Base-by-base conservation (phyloP, 2,797 vertebrate species). In the Poeciliopsis gracilis region DNA sequence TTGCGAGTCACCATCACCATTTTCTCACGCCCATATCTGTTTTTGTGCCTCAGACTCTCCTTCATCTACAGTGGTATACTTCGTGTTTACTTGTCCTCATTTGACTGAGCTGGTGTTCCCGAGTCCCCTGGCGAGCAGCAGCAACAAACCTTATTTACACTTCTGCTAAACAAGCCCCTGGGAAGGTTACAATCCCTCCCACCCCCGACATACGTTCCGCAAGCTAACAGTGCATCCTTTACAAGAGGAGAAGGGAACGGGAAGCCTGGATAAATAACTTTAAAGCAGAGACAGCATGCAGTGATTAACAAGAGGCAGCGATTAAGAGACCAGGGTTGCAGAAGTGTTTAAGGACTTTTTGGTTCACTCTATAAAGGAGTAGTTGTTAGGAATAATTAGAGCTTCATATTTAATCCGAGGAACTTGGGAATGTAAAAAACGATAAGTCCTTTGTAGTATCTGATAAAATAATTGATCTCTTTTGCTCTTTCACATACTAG, bases 381-480 rank as follows among this genome's bases (percentile, higher is more conserved):
- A 90, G 90, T 95, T 90, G 84, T 95, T 92, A 84, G 83, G 86
- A 93, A 90, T 93, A 94, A 95, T 96, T 95, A 93, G 88, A 78
- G 69, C 85, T 84, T 72, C 83, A 86, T 76, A 23, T 67, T 66
- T 30, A 57, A 41, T 11, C 46, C 25, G 20, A 70, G 59, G 43
- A 67, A 67, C 20, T 16, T 5, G 18, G 16, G n/a, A 45, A 41
- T 18, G 18, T 28, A 73, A 61, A n/a, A 75, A 70, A 55, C 25
- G 11, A n/a, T 55, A n/a, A 25, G 3, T 25, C 25, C 53, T 57
- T 57, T 12, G 3, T 28, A 1, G n/a, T 28, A 28, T 28, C 11
- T 57, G 12, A 57, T 33, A 28, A 63, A 63, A 36, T 16, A 30
- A 30, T 33, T 61, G 57, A 33, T 61, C 13, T 61, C 13, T 61